phyloP scores from a whole-genome alignment of 1,140 invertebrate species.

The Tribolium castaneum region DNA sequence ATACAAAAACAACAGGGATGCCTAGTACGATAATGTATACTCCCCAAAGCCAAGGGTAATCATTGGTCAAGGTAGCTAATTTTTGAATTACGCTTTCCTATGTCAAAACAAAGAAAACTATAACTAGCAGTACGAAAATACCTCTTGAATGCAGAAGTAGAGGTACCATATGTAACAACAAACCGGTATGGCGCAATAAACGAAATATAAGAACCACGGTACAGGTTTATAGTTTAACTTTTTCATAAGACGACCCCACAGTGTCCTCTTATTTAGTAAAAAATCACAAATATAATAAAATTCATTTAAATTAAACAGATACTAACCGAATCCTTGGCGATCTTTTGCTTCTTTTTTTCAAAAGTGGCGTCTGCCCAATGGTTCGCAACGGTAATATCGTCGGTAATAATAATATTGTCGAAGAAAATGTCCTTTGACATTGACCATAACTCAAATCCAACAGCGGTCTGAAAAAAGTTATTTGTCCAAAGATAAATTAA shows the following conservation, averaged over 20 bases:
- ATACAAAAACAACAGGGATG: conserved; percentile 79
- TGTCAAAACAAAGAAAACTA: conserved; percentile 56
- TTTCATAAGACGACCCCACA: conserved; percentile 79
- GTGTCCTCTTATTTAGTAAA: conserved; percentile 67
- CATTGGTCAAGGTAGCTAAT: conserved; percentile 83
- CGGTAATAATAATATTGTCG: conserved; percentile 95
- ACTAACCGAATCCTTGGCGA: conserved; percentile 83
- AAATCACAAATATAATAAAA: no score
- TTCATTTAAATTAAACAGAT: conserved; percentile 34
- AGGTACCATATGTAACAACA: conserved; percentile 78
- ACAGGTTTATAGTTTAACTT: conserved; percentile 81
- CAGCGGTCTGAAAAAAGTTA: conserved; percentile 75
- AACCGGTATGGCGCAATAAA: conserved; percentile 81
- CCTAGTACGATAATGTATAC: conserved; percentile 85
- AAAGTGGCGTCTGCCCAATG: conserved; percentile 88
- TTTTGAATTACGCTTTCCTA: conserved; percentile 87
- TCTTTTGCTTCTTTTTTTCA: conserved; percentile 83
- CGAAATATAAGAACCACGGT: conserved; percentile 81
- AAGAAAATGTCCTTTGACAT: conserved; percentile 95
- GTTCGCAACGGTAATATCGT: conserved; percentile 82
- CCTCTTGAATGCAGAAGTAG: conserved; percentile 74
- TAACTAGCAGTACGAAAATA: conserved; percentile 60
- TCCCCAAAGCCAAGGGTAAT: conserved; percentile 92
- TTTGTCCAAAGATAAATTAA: no score
- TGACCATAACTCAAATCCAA: conserved; percentile 98